Base-by-base conservation (phyloP, 2,888 invertebrate species). In the Campoplex nolae region DNA sequence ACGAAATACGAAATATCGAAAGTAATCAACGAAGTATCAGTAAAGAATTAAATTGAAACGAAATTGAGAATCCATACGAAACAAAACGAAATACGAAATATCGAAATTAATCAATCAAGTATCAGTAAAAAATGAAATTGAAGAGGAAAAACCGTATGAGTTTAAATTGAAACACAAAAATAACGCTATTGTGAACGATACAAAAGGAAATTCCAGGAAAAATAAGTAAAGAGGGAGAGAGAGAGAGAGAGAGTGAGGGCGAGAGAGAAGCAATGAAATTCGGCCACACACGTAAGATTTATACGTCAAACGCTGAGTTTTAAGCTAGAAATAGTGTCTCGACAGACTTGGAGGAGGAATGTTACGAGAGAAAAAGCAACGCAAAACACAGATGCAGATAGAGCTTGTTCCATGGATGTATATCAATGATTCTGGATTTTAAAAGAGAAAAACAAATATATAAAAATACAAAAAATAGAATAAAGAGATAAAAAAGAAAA, bases 361-460 rank as follows among this genome's bases (percentile, higher is more conserved):
- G 83, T 48, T 45, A 83, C 71, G 70, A 54, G 51, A 79, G 45
- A 45, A 32, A 32, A 16, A 7, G 16, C 32, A 62, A 32, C 28
- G 62, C 67, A 83, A 51, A 28, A 80, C 56, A 74, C 80, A 58
- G 62, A 71, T 56, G 83, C 75, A 65, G 23, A 83, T 75, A 84
- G 62, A 86, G 85, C 86, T 86, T 79, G 86, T 83, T 86, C 82
- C 86, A 84, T 84, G 86, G 84, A 84, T 77, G 86, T 81, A 80
- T 77, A 86, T 71, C 76, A 81, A 81, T 84, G 73, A 73, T 71
- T 48, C 35, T 58, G 65, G 11, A 73, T 82, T 68, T 42, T 7
- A 48, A 76, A 48, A 1, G 23, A 16, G 45, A 51, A 80, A 70
- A 54, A 32, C 9, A 42, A 42, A 42, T 42, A 1, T 2, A 58